Percentiles rank a stretch among this genome's conserved stretches.
Evolutionary conservation across 2,113 vertebrate genomes (phyloP).

Genomic region (Herpailurus yagouaroundi): DNA sequence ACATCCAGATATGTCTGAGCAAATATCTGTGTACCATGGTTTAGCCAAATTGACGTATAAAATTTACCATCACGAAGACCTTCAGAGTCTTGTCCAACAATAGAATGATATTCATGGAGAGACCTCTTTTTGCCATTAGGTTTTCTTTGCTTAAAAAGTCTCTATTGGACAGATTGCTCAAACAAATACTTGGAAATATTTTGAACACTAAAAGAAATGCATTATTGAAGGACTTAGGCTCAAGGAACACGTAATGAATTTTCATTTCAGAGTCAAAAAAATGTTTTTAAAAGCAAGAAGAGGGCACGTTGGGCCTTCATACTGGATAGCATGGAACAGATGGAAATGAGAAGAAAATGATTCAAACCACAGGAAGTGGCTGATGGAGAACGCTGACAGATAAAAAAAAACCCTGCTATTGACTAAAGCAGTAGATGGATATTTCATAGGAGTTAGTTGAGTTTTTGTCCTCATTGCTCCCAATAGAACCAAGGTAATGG

Average conservation of each 20-base stretch:
- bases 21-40: not conserved
- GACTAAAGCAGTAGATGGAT: not conserved
- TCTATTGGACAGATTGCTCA: not conserved
- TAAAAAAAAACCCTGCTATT: not conserved
- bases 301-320: not conserved
- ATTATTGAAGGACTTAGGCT: not conserved
- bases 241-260: not conserved
- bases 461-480: not conserved
- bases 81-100: not conserved
- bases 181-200: conserved; percentile 23
- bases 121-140: not conserved
- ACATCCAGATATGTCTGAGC: not conserved
- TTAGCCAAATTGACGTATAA: not conserved
- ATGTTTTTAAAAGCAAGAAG: not conserved
- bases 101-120: not conserved
- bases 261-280: conserved; percentile 35
- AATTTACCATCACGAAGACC: not conserved
- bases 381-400: not conserved
- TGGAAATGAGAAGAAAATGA: not conserved
- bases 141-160: not conserved
- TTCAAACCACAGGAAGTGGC: not conserved
- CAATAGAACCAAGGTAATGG: not conserved
- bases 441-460: conserved; percentile 28
- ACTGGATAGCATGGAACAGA: not conserved
- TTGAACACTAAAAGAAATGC: not conserved